Base-by-base conservation (phyloP, 2,113 vertebrate genomes). In the Vulpes vulpes region DNA sequence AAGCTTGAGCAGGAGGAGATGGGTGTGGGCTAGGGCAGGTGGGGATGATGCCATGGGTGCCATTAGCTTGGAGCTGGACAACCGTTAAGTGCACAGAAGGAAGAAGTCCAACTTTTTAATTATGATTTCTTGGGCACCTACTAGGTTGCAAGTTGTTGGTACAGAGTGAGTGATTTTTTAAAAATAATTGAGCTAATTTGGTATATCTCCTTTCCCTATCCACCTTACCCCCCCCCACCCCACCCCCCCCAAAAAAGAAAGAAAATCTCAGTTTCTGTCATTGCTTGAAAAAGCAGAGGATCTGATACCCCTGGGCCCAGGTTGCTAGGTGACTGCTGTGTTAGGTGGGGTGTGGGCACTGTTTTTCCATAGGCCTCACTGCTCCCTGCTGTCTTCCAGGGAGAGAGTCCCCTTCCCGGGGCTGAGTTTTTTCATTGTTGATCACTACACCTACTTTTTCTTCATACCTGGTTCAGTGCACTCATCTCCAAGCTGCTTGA, bases 31-130 rank as follows among this genome's bases (percentile, higher is more conserved):
- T 59, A 30, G n/a, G 43, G 27, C 55, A 7, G n/a, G 53, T 27
- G 16, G 35, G 1, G 16, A 19, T 8, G 7, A 15, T 19, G n/a
- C 43, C 49, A 0, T 0, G 5, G 69, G 51, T 2, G 1, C 20
- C 3, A 0, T 51, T 38, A 79, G 55, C 49, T 65, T 80, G 38
- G 55, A 51, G 16, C 22, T 49, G 59, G 65, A 30, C 43, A 35
- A 17, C 3, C 12, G 59, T 64, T n/a, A 23, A 62, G 38, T 82
- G 43, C 32, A n/a, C 27, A 43, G 38, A 49, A 74, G 80, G 65
- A 69, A 86, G 32, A 51, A 59, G 12, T 73, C 32, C 27, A 57
- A 38, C 3, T 55, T 62, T 55, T 53, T 16, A 38, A 17, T 82
- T 53, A 30, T 8, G 78, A 35, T 62, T 92, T 60, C 53, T 55